Evolutionary conservation across 2,888 invertebrate species (phyloP).

Genomic region (Epinotia demarniana): DNA sequence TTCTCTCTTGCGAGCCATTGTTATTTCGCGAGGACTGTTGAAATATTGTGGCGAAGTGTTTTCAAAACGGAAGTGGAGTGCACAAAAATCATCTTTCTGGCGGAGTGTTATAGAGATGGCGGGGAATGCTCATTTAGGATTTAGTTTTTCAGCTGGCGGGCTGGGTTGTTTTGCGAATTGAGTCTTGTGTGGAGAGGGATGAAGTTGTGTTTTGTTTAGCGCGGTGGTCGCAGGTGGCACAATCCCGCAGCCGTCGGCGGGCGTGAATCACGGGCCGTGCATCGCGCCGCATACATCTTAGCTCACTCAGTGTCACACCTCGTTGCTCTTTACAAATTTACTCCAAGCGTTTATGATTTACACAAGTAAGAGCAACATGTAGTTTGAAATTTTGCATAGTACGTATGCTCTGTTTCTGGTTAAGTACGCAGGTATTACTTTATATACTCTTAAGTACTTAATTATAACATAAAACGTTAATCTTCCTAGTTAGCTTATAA

Average conservation of each 20-base stretch:
- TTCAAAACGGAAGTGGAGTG: conserved; percentile 60
- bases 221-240: conserved; percentile 70
- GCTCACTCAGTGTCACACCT: conserved; percentile 69
- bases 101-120: conserved; percentile 61
- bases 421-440: background rate
- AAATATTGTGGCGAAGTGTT: conserved; percentile 74
- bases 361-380: conserved; percentile 34
- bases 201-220: conserved; percentile 53
- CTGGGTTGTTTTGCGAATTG: conserved; percentile 48
- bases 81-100: conserved; percentile 70
- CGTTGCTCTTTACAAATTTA: conserved; percentile 66
- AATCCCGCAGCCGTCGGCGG: conserved; percentile 59
- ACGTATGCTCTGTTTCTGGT: background rate
- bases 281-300: conserved; percentile 76
- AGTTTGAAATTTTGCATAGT: background rate
- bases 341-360: conserved; percentile 46
- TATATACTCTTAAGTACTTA: background rate
- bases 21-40: conserved; percentile 78
- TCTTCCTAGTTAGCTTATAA: background rate
- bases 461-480: too few relatives aligned
- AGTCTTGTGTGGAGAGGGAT: conserved; percentile 49
- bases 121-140: conserved; percentile 63
- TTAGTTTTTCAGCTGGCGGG: conserved; percentile 59
- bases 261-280: conserved; percentile 78
- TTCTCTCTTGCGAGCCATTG: conserved; percentile 71